phyloP scores from a whole-genome alignment of 1,140 invertebrate genomes.

The Cotesia glomerata region DNA sequence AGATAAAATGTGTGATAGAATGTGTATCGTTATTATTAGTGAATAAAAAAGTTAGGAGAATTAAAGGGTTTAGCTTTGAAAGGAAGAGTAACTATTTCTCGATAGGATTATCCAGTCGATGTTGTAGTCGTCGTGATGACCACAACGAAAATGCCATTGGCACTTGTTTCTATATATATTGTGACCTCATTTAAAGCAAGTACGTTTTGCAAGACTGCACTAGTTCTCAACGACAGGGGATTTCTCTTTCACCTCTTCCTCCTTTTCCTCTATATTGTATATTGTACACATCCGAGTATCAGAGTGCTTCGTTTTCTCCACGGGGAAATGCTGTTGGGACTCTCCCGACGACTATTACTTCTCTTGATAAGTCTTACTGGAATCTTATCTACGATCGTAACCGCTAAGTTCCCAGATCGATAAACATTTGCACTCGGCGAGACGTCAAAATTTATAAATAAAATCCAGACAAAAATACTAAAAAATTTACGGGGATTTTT shows the following conservation, averaged over 20 bases:
- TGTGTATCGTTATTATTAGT: no score
- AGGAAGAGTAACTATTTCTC: slow-evolving; percentile 21
- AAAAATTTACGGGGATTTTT: no score
- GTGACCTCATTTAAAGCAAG: slow-evolving; percentile 24
- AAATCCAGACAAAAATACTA: neutral
- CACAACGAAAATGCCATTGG: slow-evolving; percentile 25
- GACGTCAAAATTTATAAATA: neutral
- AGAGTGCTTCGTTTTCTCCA: slow-evolving; percentile 7
- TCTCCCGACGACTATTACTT: slow-evolving; percentile 14
- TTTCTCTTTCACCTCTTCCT: neutral
- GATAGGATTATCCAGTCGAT: slow-evolving; percentile 22
- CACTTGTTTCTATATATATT: slow-evolving; percentile 15
- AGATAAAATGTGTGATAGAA: no score
- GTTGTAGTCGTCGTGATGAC: slow-evolving; percentile 2
- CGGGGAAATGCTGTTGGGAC: neutral
- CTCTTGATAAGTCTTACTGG: slow-evolving; percentile 8
- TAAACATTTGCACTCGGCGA: neutral
- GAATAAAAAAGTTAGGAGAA: slow-evolving; percentile 2
- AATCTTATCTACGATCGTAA: slow-evolving; percentile 18
- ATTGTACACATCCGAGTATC: neutral
- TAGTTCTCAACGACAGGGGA: neutral
- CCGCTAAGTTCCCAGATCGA: slow-evolving; percentile 1
- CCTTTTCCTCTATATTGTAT: neutral
- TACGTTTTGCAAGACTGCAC: neutral
- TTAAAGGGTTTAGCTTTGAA: slow-evolving; percentile 19